Percentiles rank a stretch among this genome's conserved stretches.
Evolutionary conservation across 2,888 invertebrate genomes (phyloP).

Genomic region (Rhodophaea formosa): DNA sequence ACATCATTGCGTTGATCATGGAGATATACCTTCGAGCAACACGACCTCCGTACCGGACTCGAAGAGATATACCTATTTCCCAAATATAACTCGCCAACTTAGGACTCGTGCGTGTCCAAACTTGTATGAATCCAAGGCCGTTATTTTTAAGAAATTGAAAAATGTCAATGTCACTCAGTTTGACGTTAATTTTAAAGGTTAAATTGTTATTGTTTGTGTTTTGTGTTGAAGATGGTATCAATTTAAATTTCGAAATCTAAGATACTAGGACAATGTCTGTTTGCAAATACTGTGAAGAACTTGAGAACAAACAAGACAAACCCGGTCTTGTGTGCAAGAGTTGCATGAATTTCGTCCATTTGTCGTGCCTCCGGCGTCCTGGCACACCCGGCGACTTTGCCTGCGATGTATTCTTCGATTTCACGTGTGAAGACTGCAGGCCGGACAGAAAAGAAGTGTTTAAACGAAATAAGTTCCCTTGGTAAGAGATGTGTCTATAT

Average conservation of each 20-base stretch:
- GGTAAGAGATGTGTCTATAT: constrained; percentile 64
- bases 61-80: no score
- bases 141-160: no score
- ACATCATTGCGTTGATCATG: no score
- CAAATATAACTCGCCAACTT: no score
- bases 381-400: constrained; percentile 86
- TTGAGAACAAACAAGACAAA: constrained; percentile 75
- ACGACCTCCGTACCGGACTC: no score
- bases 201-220: background rate
- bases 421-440: constrained; percentile 85
- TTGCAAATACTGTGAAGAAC: constrained; percentile 82
- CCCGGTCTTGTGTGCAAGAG: constrained; percentile 83
- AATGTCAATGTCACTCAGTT: no score
- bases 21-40: no score
- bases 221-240: background rate
- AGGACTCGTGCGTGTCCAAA: no score
- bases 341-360: constrained; percentile 83
- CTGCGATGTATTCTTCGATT: constrained; percentile 89
- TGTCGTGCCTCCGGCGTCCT: constrained; percentile 83
- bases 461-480: constrained; percentile 84
- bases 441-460: constrained; percentile 79
- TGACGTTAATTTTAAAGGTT: background rate
- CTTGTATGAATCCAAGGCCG: no score
- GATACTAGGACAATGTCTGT: constrained; percentile 26
- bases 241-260: background rate